Conservation (phyloP, 2,888 invertebrate genomes). For the Thera obeliscata region DNA sequence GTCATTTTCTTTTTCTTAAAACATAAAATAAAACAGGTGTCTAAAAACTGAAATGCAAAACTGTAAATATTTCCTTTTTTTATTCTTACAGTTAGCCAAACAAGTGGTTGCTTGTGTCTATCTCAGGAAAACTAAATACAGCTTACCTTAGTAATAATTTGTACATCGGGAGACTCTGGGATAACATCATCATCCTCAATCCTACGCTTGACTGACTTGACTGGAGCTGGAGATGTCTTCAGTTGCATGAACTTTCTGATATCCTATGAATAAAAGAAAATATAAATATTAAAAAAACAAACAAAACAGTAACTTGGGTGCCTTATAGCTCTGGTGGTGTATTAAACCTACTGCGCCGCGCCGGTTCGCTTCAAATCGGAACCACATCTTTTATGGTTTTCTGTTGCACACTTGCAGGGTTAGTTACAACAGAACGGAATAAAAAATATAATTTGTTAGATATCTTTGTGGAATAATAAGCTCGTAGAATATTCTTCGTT, state of each 20-base stretch:
- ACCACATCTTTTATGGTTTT: too few relatives aligned
- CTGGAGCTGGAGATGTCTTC: constrained; percentile 52
- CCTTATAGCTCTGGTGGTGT: too few relatives aligned
- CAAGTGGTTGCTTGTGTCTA: too few relatives aligned
- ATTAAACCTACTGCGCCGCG: too few relatives aligned
- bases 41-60: too few relatives aligned
- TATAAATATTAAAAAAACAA: neutral
- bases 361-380: too few relatives aligned
- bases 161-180: constrained; percentile 83
- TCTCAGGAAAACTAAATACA: neutral
- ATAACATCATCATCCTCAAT: constrained; percentile 81
- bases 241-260: constrained; percentile 85
- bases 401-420: too few relatives aligned
- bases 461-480: too few relatives aligned
- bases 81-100: neutral
- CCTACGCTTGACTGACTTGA: constrained; percentile 32
- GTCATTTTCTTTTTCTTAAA: constrained; percentile 65
- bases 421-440: too few relatives aligned
- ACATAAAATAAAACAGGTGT: constrained; percentile 10
- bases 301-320: neutral
- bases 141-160: constrained; percentile 70
- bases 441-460: too few relatives aligned
- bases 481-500: too few relatives aligned
- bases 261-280: constrained; percentile 75
- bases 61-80: neutral